Conservation (phyloP, 2,888 invertebrate genomes). For the Lithophane leautieri region DNA sequence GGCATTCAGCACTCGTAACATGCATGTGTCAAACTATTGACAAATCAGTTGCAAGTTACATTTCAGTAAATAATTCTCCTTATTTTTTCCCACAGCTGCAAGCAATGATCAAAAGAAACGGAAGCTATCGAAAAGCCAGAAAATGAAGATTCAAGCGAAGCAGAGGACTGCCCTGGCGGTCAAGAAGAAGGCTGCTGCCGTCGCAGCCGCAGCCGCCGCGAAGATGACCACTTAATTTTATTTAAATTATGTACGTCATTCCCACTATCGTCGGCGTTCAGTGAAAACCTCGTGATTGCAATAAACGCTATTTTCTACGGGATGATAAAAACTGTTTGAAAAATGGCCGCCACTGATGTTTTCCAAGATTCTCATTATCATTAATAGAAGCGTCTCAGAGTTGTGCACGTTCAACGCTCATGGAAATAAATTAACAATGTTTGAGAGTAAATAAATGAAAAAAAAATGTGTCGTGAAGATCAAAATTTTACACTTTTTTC, state of each 20-base stretch:
- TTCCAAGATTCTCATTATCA: neutral
- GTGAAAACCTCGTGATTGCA: neutral
- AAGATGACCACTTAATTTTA: constrained; percentile 74
- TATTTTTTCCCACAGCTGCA: constrained; percentile 35
- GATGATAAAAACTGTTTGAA: neutral
- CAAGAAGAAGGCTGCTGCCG: constrained; percentile 87
- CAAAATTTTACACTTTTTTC: no score
- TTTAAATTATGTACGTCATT: constrained; percentile 35
- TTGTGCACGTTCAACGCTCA: no score
- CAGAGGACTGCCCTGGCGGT: constrained; percentile 87
- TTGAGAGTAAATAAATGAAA: neutral
- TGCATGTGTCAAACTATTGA: no score
- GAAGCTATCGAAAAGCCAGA: constrained; percentile 86
- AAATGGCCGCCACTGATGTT: neutral
- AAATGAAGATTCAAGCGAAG: constrained; percentile 86
- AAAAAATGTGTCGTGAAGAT: no score
- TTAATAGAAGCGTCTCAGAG: neutral
- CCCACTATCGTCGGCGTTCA: neutral
- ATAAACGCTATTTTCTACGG: no score
- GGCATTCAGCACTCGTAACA: no score
- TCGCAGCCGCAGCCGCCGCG: constrained; percentile 84
- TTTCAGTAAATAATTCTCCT: no score
- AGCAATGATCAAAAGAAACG: constrained; percentile 82
- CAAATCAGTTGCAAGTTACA: no score
- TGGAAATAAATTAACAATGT: neutral